These are phyloP conservation scores for Drosophila athabasca DNA, from an alignment of 1,140 invertebrate genomes.

Conservation along the genomic window DNA sequence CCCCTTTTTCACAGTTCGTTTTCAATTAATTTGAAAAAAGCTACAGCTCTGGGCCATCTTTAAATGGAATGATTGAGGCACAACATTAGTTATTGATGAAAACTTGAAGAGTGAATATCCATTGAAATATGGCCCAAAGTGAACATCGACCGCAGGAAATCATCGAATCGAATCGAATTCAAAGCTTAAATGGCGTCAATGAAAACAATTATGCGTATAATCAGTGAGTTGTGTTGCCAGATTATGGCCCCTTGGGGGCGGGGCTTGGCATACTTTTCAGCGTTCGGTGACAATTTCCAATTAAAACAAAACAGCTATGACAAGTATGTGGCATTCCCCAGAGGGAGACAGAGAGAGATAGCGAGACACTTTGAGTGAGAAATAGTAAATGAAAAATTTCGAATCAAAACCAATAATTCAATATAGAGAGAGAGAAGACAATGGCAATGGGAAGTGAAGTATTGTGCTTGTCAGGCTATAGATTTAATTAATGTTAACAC, in stretches of 20 bases:
- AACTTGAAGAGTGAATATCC: no score
- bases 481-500: constrained; percentile 82
- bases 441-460: constrained; percentile 29
- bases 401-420: constrained; percentile 55
- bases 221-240: constrained; percentile 11
- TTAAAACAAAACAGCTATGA: constrained; percentile 39
- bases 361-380: background rate
- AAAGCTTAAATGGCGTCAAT: background rate
- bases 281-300: constrained; percentile 30
- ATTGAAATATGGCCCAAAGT: no score
- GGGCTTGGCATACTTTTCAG: constrained; percentile 62
- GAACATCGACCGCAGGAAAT: background rate
- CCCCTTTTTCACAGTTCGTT: constrained; percentile 12
- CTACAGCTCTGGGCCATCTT: no score
- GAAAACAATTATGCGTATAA: constrained; percentile 34
- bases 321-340: constrained; percentile 32
- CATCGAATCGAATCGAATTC: constrained; percentile 6
- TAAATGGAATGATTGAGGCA: no score
- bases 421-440: constrained; percentile 5
- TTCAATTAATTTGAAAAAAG: constrained; percentile 27
- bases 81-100: no score
- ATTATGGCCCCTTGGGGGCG: constrained; percentile 27
- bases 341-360: no score
- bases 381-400: constrained; percentile 44
- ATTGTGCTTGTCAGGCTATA: constrained; percentile 59